phyloP scores from a whole-genome alignment of 2,888 invertebrate genomes.

The Drosophila borborema region DNA sequence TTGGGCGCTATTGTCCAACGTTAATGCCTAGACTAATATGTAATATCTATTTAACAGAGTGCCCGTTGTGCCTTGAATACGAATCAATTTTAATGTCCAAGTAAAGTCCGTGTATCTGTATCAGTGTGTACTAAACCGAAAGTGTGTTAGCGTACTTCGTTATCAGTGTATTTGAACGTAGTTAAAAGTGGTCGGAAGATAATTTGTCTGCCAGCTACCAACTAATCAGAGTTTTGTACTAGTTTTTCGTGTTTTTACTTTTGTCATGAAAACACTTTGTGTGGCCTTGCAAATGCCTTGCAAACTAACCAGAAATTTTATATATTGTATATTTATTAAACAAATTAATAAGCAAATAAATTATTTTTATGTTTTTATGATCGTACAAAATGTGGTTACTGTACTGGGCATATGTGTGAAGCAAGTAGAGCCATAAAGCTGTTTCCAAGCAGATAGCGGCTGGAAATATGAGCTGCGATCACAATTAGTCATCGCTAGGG shows the following conservation, averaged over 20 bases:
- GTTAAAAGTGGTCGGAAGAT: constrained; percentile 35
- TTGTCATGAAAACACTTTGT: constrained; percentile 16
- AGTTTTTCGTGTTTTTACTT: constrained; percentile 8
- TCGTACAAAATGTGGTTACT: constrained; percentile 41
- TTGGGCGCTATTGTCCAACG: constrained; percentile 30
- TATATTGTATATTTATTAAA: constrained; percentile 80
- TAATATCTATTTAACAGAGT: constrained; percentile 29
- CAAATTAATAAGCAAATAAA: constrained; percentile 81
- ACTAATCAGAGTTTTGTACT: constrained; percentile 50
- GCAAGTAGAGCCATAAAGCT: not conserved
- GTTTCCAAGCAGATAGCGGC: constrained; percentile 29
- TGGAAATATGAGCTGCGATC: constrained; percentile 35
- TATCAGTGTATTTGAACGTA: constrained; percentile 45
- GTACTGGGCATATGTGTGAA: constrained; percentile 11
- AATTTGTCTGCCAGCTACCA: constrained; percentile 26
- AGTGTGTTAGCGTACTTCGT: constrained; percentile 50
- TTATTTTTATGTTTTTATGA: constrained; percentile 79
- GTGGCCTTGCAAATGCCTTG: constrained; percentile 50
- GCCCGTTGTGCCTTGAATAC: constrained; percentile 47
- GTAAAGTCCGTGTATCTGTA: constrained; percentile 19
- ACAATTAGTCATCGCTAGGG: constrained; percentile 64
- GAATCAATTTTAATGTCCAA: constrained; percentile 15
- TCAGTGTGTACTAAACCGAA: constrained; percentile 35
- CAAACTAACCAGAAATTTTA: constrained; percentile 72
- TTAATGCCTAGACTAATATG: constrained; percentile 59